These are phyloP conservation scores for Apogon hyalosoma DNA, from an alignment of 2,797 vertebrate genomes.

Conservation along the genomic window DNA sequence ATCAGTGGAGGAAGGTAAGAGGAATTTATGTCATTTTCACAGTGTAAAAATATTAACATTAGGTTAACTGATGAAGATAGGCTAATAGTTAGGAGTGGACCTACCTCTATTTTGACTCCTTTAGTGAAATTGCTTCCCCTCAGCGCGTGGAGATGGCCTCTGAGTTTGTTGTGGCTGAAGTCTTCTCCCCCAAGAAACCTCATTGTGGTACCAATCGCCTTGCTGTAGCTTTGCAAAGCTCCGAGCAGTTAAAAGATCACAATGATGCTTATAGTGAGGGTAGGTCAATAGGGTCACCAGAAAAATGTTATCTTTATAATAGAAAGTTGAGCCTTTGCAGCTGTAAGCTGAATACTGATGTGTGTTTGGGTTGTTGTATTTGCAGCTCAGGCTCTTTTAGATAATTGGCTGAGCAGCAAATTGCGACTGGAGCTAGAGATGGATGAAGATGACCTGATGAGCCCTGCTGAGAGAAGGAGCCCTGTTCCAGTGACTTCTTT, in stretches of 20 bases:
- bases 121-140: not conserved
- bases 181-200: slow-evolving; percentile 76
- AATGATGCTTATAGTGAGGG: slow-evolving; percentile 89
- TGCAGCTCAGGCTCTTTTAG: slow-evolving; percentile 90
- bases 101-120: too few species aligned
- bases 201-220: slow-evolving; percentile 43
- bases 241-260: slow-evolving; percentile 85
- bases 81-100: too few species aligned
- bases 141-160: slow-evolving; percentile 87
- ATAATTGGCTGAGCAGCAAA: slow-evolving; percentile 89
- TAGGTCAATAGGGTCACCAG: slow-evolving; percentile 59
- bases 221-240: slow-evolving; percentile 74
- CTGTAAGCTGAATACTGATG: slow-evolving; percentile 9
- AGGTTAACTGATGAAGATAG: not conserved
- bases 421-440: slow-evolving; percentile 84
- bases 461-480: slow-evolving; percentile 43
- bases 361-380: slow-evolving; percentile 20
- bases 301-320: slow-evolving; percentile 29
- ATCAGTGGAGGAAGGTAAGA: slow-evolving; percentile 86
- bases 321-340: slow-evolving; percentile 1
- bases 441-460: slow-evolving; percentile 64
- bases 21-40: not conserved
- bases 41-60: not conserved
- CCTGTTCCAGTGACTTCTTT: slow-evolving; percentile 37
- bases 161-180: slow-evolving; percentile 85